A percentile compares a stretch with the other conserved stretches of the same genome.
phyloP scores from a whole-genome alignment of 2,113 vertebrate genomes.

The Colistium nudipinnis region DNA sequence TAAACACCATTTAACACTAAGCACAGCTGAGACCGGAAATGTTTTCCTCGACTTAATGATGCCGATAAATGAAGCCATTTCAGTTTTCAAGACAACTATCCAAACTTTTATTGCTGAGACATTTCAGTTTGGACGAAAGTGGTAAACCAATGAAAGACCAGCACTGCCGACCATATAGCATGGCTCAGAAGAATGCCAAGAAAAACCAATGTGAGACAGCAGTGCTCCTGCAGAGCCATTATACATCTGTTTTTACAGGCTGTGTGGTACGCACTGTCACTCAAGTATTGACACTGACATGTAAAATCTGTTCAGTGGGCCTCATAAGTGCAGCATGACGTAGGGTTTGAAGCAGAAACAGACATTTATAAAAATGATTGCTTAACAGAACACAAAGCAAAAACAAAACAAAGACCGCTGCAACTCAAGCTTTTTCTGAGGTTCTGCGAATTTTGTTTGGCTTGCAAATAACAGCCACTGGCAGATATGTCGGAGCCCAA shows the following conservation, averaged over 20 bases:
- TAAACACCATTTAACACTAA: background rate
- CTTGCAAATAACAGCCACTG: background rate
- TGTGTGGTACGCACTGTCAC: background rate
- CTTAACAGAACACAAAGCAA: background rate
- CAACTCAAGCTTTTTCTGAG: background rate
- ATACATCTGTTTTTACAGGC: slow-evolving; percentile 17
- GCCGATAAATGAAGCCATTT: background rate
- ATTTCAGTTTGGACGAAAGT: background rate
- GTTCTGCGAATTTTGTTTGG: background rate
- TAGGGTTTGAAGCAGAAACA: background rate
- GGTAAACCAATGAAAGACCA: background rate
- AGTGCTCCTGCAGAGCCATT: slow-evolving; percentile 20
- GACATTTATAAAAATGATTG: background rate
- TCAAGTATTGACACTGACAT: slow-evolving; percentile 11
- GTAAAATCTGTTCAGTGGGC: slow-evolving; percentile 7
- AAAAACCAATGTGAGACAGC: slow-evolving; percentile 1
- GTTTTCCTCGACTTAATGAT: background rate
- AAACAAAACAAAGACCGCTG: background rate
- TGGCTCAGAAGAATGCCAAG: background rate
- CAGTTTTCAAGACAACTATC: background rate
- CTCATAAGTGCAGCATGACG: background rate
- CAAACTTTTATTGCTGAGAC: background rate
- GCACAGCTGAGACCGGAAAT: background rate
- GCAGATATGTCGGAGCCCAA: background rate
- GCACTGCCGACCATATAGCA: background rate